Conservation (phyloP, 2,113 vertebrate genomes). For the Amblyornis subalaris region DNA sequence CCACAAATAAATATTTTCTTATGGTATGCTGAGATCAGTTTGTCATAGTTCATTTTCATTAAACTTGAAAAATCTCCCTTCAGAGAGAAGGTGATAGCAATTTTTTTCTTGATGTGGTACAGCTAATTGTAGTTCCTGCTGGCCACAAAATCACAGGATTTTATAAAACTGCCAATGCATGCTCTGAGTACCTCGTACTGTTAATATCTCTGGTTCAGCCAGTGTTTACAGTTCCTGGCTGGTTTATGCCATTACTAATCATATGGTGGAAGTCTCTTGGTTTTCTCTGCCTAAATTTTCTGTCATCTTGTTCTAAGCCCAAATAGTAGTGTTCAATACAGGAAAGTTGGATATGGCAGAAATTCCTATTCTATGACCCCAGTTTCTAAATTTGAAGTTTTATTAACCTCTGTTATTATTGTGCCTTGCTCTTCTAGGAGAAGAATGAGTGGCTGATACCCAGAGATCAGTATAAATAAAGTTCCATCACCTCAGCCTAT, state of each 20-base stretch:
- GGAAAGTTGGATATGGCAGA: background rate
- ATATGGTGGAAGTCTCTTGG: background rate
- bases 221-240: background rate
- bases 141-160: background rate
- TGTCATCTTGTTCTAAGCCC: background rate
- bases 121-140: background rate
- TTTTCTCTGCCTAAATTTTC: background rate
- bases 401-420: background rate
- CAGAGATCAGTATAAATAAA: background rate
- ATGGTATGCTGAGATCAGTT: background rate
- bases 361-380: background rate
- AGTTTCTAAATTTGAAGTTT: background rate
- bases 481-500: background rate
- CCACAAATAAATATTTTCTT: background rate
- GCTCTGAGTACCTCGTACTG: background rate
- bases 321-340: background rate
- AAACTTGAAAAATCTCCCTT: background rate
- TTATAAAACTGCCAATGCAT: background rate
- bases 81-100: background rate
- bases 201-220: background rate
- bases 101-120: background rate
- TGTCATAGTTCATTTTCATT: conserved; percentile 3
- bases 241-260: background rate
- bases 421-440: background rate
- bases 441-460: background rate